Evolutionary conservation across 1,140 invertebrate species (phyloP).

Genomic region (Cyrtorhinus lividipennis): DNA sequence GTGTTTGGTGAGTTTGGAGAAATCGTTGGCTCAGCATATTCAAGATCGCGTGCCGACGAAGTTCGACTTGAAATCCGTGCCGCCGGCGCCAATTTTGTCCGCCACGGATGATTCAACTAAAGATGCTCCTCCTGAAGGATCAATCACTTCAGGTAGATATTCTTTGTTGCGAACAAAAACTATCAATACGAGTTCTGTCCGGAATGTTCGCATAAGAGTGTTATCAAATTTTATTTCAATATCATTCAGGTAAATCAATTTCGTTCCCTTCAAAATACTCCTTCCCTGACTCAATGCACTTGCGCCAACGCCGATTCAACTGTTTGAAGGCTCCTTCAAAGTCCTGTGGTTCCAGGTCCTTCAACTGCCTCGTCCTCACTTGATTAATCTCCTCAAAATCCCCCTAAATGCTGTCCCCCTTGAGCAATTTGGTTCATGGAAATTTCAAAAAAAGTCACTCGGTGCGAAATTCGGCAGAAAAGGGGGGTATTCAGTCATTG

Average conservation of each 20-base stretch:
- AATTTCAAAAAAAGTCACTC: constrained; percentile 12
- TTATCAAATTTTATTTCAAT: constrained; percentile 14
- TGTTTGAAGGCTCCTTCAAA: constrained; percentile 18
- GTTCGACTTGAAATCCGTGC: constrained; percentile 84
- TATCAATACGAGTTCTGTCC: not conserved
- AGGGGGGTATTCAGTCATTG: not conserved
- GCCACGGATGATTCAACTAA: constrained; percentile 33
- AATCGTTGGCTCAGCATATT: constrained; percentile 72
- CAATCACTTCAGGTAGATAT: constrained; percentile 33
- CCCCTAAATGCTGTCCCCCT: not conserved
- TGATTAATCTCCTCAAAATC: constrained; percentile 5
- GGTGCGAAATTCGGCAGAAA: constrained; percentile 4
- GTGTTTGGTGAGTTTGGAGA: constrained; percentile 73
- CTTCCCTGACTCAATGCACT: constrained; percentile 21
- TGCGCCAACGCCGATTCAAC: constrained; percentile 21
- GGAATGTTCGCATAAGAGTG: constrained; percentile 29
- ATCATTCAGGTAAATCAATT: constrained; percentile 17
- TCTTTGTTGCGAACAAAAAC: constrained; percentile 2
- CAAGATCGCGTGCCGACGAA: constrained; percentile 48
- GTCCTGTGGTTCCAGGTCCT: constrained; percentile 22
- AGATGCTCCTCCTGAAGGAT: constrained; percentile 29
- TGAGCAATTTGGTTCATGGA: constrained; percentile 8
- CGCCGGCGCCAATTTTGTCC: constrained; percentile 44
- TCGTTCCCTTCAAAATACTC: constrained; percentile 23
- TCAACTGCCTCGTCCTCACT: constrained; percentile 15